phyloP scores from a whole-genome alignment of 2,113 vertebrate genomes.

The Python bivittatus region DNA sequence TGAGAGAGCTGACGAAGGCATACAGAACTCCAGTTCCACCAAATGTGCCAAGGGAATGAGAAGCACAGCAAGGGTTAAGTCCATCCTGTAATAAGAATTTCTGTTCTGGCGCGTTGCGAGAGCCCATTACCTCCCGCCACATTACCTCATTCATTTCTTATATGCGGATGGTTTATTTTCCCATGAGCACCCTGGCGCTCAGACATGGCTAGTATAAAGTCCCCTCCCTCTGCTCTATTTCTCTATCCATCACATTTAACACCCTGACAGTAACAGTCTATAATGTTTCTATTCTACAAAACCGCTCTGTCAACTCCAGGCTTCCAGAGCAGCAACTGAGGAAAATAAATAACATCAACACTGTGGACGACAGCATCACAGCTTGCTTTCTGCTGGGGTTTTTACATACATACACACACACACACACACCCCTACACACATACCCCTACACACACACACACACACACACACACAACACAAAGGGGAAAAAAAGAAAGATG shows the following conservation, averaged over 20 bases:
- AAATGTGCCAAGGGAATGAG: conserved; percentile 21
- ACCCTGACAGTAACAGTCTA: conserved; percentile 99
- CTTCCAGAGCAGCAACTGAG: conserved; percentile 94
- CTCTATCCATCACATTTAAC: conserved; percentile 99
- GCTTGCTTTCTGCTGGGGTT: conserved; percentile 72
- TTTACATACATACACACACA: conserved; percentile 3
- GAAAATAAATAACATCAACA: conserved; percentile 97
- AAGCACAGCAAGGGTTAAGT: conserved; percentile 77
- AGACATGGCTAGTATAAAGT: conserved; percentile 87
- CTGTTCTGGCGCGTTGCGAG: conserved; percentile 85
- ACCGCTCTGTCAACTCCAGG: conserved; percentile 97
- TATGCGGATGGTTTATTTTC: conserved; percentile 91
- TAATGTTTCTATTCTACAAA: conserved; percentile 99
- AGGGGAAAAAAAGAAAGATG: neutral
- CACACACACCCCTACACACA: neutral
- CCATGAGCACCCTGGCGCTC: conserved; percentile 86
- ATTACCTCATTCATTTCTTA: conserved; percentile 95
- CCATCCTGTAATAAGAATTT: conserved; percentile 78
- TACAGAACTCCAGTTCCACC: neutral
- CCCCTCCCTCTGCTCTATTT: conserved; percentile 85
- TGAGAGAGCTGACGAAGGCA: neutral
- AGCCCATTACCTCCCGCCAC: conserved; percentile 94
- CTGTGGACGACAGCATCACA: conserved; percentile 78
- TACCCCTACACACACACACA: neutral
- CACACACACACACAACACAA: neutral